Evolutionary conservation across 1,140 invertebrate species (phyloP), one percentile per base, ranked within the genome.

Genomic region (Drosophila kepulauana): DNA sequence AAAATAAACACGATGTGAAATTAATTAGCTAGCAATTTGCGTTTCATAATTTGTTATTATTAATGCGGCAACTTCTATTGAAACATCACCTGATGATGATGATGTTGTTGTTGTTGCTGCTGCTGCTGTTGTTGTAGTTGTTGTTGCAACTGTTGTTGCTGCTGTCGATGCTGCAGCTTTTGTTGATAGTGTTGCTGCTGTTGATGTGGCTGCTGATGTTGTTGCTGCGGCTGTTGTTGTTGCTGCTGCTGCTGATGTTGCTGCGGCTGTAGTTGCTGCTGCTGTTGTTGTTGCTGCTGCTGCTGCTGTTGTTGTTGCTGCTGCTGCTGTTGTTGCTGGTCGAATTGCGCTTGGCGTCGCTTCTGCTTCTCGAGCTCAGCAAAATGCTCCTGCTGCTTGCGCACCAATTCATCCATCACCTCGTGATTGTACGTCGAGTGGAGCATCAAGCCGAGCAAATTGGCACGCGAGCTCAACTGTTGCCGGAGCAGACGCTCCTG

Each of bases 401-500:
- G 76, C 28, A 89, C 90, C 5, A 93, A 58, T 61, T 94, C 93
- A 81, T 97, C 97, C 95, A 98, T 96, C 1, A 98, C 94, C 84
- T 98, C 97, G 89, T 99, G 98, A 93, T 99, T 97, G 84, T 98
- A 98, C 0, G 98, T 98, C 0, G 98, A 98, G 92, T 99, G 98
- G 10, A 99, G 93, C 96, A 99, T 97, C 0, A 99, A 93, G 0
- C 97, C 97, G 2, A 99, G 93, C 0, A 99, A 97, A 13, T 98
- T 98, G 51, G 97, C 97, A 54, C 98, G 94, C 48, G 96, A 97
- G 0, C 97, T 95, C 95, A 99, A 97, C 65, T 96, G 95, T 3
- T 96, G 94, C 1, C 97, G 93, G n/a, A 99, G 96, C 84, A 96
- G 96, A 52, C 97, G 93, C 93, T 99, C 98, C 91, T 99, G 97